Evolutionary conservation across 2,797 vertebrate genomes (phyloP).

Genomic region (Channa striata): DNA sequence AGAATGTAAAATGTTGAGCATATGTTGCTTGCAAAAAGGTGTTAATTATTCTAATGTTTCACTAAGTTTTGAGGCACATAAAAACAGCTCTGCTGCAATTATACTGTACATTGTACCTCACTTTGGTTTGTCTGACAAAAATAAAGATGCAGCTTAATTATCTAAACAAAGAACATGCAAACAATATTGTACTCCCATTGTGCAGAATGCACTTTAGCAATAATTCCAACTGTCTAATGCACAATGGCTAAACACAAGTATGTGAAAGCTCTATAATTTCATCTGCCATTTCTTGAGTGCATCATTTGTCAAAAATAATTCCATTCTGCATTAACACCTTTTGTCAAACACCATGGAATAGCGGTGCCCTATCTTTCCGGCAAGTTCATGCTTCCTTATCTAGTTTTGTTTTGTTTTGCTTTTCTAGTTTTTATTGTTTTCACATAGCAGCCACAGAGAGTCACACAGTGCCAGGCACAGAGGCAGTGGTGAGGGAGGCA

Average conservation of each 20-base stretch:
- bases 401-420: conserved; percentile 53
- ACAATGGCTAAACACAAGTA: conserved; percentile 49
- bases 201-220: conserved; percentile 34
- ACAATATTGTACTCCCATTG: conserved; percentile 46
- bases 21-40: background rate
- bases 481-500: conserved; percentile 1
- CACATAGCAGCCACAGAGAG: conserved; percentile 40
- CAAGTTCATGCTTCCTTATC: conserved; percentile 68
- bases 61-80: conserved; percentile 14
- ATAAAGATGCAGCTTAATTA: conserved; percentile 45
- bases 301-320: conserved; percentile 67
- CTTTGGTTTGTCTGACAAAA: conserved; percentile 32
- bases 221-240: conserved; percentile 51
- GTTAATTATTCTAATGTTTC: conserved; percentile 11
- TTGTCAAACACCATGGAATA: conserved; percentile 58
- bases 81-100: conserved; percentile 23
- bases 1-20: background rate
- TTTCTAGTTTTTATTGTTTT: conserved; percentile 78
- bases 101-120: background rate
- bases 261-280: conserved; percentile 59
- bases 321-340: conserved; percentile 59
- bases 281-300: conserved; percentile 64
- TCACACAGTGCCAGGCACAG: background rate
- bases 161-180: conserved; percentile 39
- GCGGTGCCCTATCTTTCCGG: conserved; percentile 54